Evolutionary conservation across 2,113 vertebrate genomes (phyloP), one percentile per base, ranked within the genome.

Genomic region (Passer montanus): DNA sequence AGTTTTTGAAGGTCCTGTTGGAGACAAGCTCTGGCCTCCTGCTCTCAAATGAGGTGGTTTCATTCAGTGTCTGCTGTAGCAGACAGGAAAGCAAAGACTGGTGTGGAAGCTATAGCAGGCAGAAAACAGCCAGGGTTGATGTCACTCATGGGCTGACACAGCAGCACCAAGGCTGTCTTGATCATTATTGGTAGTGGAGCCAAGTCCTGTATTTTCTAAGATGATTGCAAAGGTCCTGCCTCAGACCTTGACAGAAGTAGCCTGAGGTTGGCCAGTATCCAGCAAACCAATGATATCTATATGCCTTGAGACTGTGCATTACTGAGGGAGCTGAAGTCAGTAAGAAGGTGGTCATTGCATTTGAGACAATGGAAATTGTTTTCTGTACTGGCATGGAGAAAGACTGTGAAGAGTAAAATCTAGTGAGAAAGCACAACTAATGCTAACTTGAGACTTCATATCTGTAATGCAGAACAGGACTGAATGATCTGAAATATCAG

Each of bases 1-100:
- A 74, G 75, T 60, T 84, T 73, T 93, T 90, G 87, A 92, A 90
- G 92, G 27, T 60, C 72, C 73, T 91, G 15, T 75, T 93, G 90
- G 76, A 90, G 90, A 67, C 24, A 67, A 92, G 59, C 35, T 94
- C 82, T 84, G 77, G 59, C 24, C 82, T 78, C 74, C 64, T 90
- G 23, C 67, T 93, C 35, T 62, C 35, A 77, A 9, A 39, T 77
- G 37, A 70, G 22, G 31, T 87, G 46, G 22, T 28, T 90, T 96
- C 64, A 60, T 80, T 53, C 72, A 70, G 27, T 43, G 52, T 4
- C 50, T 83, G 2, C 35, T 37, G 7, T 7, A 79, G 43, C 35
- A 90, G 30, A 37, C 5, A 52, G 63, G 39, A 83, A 87, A 59
- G 35, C 27, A 50, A 74, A 86, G 50, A 76, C 49, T 68, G 18